phyloP scores from a whole-genome alignment of 2,797 vertebrate species.

The Sebastes oblongus region DNA sequence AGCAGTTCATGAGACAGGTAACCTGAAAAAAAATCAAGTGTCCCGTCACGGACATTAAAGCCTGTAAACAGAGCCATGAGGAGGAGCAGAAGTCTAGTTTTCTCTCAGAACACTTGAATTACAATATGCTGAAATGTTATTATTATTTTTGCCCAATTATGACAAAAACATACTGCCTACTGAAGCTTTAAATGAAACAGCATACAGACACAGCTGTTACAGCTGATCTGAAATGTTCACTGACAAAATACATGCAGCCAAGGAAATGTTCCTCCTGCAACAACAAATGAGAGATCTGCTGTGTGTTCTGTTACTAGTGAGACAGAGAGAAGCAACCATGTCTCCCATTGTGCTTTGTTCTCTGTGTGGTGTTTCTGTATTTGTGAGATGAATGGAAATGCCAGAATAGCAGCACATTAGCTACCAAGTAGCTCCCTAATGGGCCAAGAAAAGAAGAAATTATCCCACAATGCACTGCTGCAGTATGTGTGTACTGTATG shows the following conservation, averaged over 20 bases:
- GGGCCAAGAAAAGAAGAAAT: slow-evolving; percentile 6
- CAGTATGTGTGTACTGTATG: background rate
- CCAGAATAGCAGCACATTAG: slow-evolving; percentile 6
- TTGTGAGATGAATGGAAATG: background rate
- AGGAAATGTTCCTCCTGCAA: background rate
- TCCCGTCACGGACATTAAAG: too few relatives aligned
- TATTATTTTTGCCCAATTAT: too few relatives aligned
- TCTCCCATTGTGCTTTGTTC: slow-evolving; percentile 25
- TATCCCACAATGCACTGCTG: background rate
- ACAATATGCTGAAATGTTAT: too few relatives aligned
- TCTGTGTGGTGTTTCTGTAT: slow-evolving; percentile 9
- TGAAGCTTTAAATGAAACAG: too few relatives aligned
- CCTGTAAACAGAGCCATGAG: too few relatives aligned
- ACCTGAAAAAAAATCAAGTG: too few relatives aligned
- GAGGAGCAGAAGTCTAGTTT: too few relatives aligned
- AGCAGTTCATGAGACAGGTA: too few relatives aligned
- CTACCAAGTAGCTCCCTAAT: slow-evolving; percentile 28
- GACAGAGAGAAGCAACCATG: background rate
- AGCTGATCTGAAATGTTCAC: background rate
- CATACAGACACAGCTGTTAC: too few relatives aligned
- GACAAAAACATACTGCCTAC: too few relatives aligned
- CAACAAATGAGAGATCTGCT: background rate
- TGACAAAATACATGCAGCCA: background rate
- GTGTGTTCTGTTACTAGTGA: background rate
- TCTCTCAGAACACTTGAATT: too few relatives aligned